Conservation (phyloP, 2,113 vertebrate species). For the Siniperca knerii region DNA sequence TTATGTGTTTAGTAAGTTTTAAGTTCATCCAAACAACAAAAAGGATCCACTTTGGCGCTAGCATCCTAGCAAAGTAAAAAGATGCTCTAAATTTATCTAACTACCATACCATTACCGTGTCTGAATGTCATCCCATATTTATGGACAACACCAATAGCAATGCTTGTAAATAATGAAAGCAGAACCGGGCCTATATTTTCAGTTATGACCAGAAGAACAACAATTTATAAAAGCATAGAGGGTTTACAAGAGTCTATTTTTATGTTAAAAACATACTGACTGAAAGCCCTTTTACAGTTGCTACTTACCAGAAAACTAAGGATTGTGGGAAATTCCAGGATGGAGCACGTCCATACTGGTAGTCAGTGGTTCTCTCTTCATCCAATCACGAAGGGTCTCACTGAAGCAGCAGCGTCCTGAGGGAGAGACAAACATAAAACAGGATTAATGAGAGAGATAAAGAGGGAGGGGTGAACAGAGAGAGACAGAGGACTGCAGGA, state of each 20-base stretch:
- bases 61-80: neutral
- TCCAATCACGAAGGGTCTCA: conserved; percentile 57
- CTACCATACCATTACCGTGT: neutral
- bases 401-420: conserved; percentile 62
- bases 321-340: conserved; percentile 67
- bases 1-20: neutral
- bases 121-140: neutral
- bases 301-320: conserved; percentile 75
- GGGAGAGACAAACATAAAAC: conserved; percentile 68
- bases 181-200: neutral
- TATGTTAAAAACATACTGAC: neutral
- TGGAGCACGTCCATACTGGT: conserved; percentile 79
- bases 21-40: conserved; percentile 6
- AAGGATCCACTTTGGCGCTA: neutral
- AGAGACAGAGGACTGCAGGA: conserved; percentile 45
- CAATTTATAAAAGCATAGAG: neutral
- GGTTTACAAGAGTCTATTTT: conserved; percentile 9
- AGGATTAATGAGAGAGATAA: conserved; percentile 56
- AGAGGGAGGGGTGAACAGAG: conserved; percentile 30
- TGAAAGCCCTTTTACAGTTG: conserved; percentile 5
- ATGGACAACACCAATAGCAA: conserved; percentile 4
- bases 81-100: neutral
- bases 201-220: neutral
- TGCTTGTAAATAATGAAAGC: conserved; percentile 10
- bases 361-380: conserved; percentile 47